Evolutionary conservation across 2,113 vertebrate species (phyloP).

Genomic region (Prunella himalayana): DNA sequence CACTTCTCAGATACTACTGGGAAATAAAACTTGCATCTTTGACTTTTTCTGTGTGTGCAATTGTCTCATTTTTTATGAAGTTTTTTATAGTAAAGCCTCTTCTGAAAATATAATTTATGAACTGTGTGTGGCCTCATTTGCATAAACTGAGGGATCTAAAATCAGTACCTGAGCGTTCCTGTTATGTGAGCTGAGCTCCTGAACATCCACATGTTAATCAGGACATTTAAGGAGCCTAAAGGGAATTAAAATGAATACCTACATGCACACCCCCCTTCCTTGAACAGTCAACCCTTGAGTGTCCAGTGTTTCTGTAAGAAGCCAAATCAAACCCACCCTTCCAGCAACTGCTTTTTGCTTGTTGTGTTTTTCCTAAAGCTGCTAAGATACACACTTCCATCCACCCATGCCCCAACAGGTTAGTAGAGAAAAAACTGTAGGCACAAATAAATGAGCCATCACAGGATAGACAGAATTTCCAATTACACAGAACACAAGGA

Average conservation of each 20-base stretch:
- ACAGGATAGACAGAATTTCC: neutral
- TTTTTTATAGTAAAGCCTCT: neutral
- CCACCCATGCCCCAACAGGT: neutral
- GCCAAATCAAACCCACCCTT: neutral
- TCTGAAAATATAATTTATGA: neutral
- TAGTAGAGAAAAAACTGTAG: neutral
- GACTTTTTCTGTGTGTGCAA: neutral
- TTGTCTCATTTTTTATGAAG: neutral
- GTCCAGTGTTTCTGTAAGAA: neutral
- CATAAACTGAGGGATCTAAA: neutral
- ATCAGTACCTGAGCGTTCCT: neutral
- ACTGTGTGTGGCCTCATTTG: neutral
- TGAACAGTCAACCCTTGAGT: neutral
- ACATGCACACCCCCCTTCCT: neutral
- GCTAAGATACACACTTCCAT: neutral
- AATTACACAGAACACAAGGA: neutral
- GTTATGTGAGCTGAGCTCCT: neutral
- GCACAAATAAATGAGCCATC: neutral
- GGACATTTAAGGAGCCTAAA: neutral
- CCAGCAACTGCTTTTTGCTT: neutral
- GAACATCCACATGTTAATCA: neutral
- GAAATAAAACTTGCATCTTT: neutral
- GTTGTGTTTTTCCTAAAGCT: neutral
- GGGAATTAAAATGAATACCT: neutral
- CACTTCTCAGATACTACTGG: neutral